Evolutionary conservation across 2,888 invertebrate species (phyloP), one percentile per base, ranked within the genome.

Genomic region (Eucriotettix oculatus): DNA sequence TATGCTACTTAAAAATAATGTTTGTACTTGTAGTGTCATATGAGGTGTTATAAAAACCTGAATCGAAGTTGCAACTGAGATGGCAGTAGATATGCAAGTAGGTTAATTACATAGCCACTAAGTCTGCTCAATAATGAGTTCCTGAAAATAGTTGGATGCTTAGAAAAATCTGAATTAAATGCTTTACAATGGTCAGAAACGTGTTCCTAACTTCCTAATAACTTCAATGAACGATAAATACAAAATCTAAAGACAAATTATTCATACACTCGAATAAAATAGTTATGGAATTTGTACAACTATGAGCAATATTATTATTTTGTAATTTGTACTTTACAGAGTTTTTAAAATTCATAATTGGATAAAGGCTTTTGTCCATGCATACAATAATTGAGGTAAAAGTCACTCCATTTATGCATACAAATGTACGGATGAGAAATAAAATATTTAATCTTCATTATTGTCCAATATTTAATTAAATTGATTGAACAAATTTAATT

Each of bases 21-120:
- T 42, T 58, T 58, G 58, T 58, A 58, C 58, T 58, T 58, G 54
- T 58, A 58, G 42, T 58, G 58, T 58, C 52, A 54, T 54, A 42
- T 58, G 58, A 58, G 58, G 58, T 58, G 58, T 41, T 42, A 48
- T 48, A 48, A 7, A 44, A 57, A 57, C 57, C 57, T 57, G 57
- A 48, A 57, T 57, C 48, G 29, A 48, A 48, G 48, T 48, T 48
- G 48, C n/a, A 48, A 48, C 48, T 48, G 48, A 48, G 48, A 48
- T 48, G 48, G 48, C 48, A 48, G 48, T 48, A 48, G 48, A 48
- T 48, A 48, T 48, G 48, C n/a, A 14, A 48, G 48, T 48, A 48
- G 48, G 48, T 14, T 48, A 48, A 48, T 48, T 48, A 48, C 48
- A 12, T 14, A 48, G 48, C 48, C 9, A 48, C 48, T 12, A 14